Conservation (phyloP, 2,113 vertebrate species). For the human (Homo sapiens) region GRCh38 chr1:29370001-29370500, state of each 20-base stretch:
- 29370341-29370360: neutral
- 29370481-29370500: neutral
- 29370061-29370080: neutral
- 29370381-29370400: neutral
- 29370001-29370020: neutral
- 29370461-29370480: neutral
- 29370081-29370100: neutral
- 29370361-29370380: neutral
- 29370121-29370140: fast-evolving
- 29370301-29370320: neutral
- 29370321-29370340: neutral
- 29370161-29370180: neutral
- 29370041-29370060: neutral
- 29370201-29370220: neutral
- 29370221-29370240: neutral
- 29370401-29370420: neutral
- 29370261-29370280: neutral
- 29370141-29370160: neutral
- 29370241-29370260: neutral
- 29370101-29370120: neutral
- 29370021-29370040: neutral
- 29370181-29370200: fast-evolving
- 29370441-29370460: too few species aligned
- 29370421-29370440: neutral
- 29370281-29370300: neutral